A percentile compares a stretch with the other conserved stretches of the same genome.
Conservation (phyloP, 2,113 vertebrate species). For the Uropsilus gracilis region DNA sequence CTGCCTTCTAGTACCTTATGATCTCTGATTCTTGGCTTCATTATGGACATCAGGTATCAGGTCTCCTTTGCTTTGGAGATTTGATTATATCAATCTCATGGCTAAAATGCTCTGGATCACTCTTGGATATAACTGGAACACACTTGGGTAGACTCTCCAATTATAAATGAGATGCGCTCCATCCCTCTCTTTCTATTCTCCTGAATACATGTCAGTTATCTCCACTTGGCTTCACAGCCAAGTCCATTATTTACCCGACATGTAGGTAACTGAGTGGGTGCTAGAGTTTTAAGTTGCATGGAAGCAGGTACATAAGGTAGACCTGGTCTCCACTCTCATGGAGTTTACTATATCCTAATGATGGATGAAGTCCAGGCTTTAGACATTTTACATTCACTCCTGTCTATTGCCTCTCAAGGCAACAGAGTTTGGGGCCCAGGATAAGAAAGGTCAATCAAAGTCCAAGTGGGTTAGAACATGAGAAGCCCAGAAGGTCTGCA, state of each 20-base stretch:
- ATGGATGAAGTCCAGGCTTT: not conserved
- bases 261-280: not conserved
- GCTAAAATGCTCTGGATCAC: not conserved
- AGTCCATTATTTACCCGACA: not conserved
- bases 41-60: not conserved
- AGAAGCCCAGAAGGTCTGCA: too few species aligned
- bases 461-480: too few species aligned
- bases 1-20: not conserved
- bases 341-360: not conserved
- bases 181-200: not conserved
- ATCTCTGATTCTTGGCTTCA: not conserved
- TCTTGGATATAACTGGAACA: not conserved
- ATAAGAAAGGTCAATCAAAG: too few species aligned
- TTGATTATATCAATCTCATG: not conserved
- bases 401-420: too few species aligned
- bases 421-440: too few species aligned
- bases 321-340: not conserved
- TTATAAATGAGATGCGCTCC: not conserved
- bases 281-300: not conserved
- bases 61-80: slow-evolving; percentile 9
- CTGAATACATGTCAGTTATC: not conserved
- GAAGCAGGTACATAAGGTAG: not conserved
- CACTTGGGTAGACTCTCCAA: not conserved
- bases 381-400: not conserved
- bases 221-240: not conserved